phyloP scores from a whole-genome alignment of 2,113 vertebrate species.

The Burhinus bistriatus region DNA sequence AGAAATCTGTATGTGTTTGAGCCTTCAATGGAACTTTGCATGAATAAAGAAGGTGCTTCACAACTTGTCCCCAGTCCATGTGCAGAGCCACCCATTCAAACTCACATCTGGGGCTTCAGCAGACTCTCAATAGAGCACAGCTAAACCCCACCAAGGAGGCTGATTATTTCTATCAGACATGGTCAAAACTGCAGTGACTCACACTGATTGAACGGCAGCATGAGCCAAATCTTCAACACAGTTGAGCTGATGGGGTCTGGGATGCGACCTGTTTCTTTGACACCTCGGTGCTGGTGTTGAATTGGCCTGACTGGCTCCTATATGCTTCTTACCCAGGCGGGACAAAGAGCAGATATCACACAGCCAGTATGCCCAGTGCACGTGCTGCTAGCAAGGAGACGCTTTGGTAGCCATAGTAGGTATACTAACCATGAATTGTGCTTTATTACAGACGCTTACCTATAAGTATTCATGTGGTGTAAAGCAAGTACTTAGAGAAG shows the following conservation, averaged over 20 bases:
- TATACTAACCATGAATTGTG: background rate
- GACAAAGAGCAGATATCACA: background rate
- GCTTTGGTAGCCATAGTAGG: background rate
- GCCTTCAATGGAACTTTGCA: background rate
- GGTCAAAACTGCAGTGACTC: background rate
- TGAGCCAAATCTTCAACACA: background rate
- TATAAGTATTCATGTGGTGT: background rate
- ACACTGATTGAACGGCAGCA: background rate
- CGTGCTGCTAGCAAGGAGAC: background rate
- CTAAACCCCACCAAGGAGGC: background rate
- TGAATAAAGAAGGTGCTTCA: background rate
- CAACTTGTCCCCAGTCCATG: background rate
- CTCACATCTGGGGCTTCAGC: background rate
- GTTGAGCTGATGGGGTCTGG: background rate
- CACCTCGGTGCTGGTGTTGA: background rate
- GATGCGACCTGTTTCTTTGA: background rate
- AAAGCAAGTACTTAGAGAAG: background rate
- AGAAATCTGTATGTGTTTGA: background rate
- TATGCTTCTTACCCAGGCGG: background rate
- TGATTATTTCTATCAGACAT: background rate
- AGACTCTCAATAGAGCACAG: background rate
- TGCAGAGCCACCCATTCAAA: background rate
- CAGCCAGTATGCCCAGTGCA: rapidly evolving
- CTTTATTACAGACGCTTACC: background rate
- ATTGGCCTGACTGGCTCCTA: background rate